Base-by-base conservation (phyloP, 2,113 vertebrate genomes). In the Mesoclemmys tuberculata region DNA sequence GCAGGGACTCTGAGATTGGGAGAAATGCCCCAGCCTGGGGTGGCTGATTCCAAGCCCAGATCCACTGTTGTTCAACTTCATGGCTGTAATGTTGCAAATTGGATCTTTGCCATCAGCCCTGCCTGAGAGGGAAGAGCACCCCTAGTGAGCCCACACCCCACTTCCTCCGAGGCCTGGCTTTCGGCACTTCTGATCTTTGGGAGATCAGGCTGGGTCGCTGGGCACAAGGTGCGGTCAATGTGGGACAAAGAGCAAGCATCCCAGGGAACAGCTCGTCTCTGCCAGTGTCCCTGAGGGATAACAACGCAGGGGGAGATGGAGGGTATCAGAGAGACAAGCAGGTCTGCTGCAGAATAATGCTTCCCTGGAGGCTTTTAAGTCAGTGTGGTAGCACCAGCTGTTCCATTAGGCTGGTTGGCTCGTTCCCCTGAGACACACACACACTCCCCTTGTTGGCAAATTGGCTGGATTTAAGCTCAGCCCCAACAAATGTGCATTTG, bases 291-390 rank as follows among this genome's bases (percentile, higher is more conserved):
- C 27, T 52, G 71, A 41, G 27, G 44, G 7, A 54, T 79, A 27
- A 84, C 10, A 58, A 83, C 27, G 3, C 41, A 83, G 55, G 26
- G n/a, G n/a, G 6, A 48, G 46, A 78, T 46, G 68, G 46, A 38
- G 46, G 64, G n/a, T 77, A 82, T 51, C 22, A 29, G 90, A 79
- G 58, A 77, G 27, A 74, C 46, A 71, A 84, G 35, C 51, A 29
- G 64, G 74, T 87, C 82, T 87, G 64, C 38, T 41, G 26, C 84
- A 82, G 90, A 87, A 82, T 91, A 82, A 91, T 86, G n/a, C 79
- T 84, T 77, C 90, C 61, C 41, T 38, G 80, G 88, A 80, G 74
- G 74, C 84, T 58, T 75, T 58, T 90, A 84, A 93, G 82, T 35
- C 7, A 21, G 61, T 82, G 74, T 79, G 77, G 90, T 54, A 80